Conservation (phyloP, 64 coral and sea anemone species). For the Catalaphyllia jardinei region DNA sequence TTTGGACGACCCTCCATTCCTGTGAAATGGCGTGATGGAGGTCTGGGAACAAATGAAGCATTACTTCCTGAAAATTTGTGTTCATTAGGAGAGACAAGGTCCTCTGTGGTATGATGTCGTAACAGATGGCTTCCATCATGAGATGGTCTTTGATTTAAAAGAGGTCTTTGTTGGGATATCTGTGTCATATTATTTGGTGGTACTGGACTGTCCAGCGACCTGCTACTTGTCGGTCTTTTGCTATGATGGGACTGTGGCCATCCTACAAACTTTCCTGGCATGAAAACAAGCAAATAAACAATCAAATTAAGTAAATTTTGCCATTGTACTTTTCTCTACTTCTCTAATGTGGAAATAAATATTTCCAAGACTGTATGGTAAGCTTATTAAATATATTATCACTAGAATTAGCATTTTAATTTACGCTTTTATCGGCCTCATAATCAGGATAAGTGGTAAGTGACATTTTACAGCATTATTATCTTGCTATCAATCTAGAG, state of each 20-base stretch:
- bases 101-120: constrained; percentile 29
- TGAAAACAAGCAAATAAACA: background rate
- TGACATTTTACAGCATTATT: too few species aligned
- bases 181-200: background rate
- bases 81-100: constrained; percentile 7
- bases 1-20: constrained; percentile 39
- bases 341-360: too few species aligned
- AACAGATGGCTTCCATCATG: background rate
- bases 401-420: too few species aligned
- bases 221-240: constrained; percentile 6
- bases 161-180: background rate
- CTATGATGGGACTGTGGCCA: constrained; percentile 14
- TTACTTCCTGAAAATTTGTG: background rate
- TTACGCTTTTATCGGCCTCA: too few species aligned
- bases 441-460: too few species aligned
- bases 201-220: constrained; percentile 1
- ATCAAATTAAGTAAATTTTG: too few species aligned
- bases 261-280: constrained; percentile 13
- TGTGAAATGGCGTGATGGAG: constrained; percentile 26
- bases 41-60: constrained; percentile 57
- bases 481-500: too few species aligned
- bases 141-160: background rate
- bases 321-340: too few species aligned
- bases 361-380: too few species aligned
- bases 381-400: too few species aligned